Conservation (phyloP, 2,888 invertebrate species). For the Eubasilissa splendida region DNA sequence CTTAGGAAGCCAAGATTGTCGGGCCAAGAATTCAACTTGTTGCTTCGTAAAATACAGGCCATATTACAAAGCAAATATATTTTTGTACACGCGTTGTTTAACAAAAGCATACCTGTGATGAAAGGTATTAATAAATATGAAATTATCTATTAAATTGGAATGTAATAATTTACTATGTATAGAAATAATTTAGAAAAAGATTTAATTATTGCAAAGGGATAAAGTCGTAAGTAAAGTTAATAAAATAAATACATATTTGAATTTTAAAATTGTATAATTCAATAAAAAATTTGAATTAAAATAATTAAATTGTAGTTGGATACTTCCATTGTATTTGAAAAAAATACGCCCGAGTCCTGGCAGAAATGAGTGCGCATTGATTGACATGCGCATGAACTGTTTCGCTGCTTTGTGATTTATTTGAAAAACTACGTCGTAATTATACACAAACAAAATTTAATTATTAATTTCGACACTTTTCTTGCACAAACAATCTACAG, state of each 20-base stretch:
- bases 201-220: too few relatives aligned
- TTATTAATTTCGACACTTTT: not conserved
- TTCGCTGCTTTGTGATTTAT: not conserved
- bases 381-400: slow-evolving; percentile 18
- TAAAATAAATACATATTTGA: too few relatives aligned
- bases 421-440: slow-evolving; percentile 24
- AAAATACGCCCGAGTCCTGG: too few relatives aligned
- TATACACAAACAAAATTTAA: slow-evolving; percentile 13
- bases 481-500: not conserved
- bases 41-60: slow-evolving; percentile 6
- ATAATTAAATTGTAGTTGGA: too few relatives aligned
- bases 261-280: too few relatives aligned
- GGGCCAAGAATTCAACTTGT: slow-evolving; percentile 25
- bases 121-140: not conserved
- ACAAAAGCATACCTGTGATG: too few relatives aligned
- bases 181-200: not conserved
- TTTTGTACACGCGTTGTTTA: too few relatives aligned
- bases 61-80: too few relatives aligned
- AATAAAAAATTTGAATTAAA: too few relatives aligned
- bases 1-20: not conserved
- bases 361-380: slow-evolving; percentile 19
- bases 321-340: too few relatives aligned
- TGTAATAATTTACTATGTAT: not conserved
- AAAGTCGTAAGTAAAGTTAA: too few relatives aligned
- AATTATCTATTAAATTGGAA: not conserved